Evolutionary conservation across 2,797 vertebrate species (phyloP).

Genomic region (Cheirogaleus major): DNA sequence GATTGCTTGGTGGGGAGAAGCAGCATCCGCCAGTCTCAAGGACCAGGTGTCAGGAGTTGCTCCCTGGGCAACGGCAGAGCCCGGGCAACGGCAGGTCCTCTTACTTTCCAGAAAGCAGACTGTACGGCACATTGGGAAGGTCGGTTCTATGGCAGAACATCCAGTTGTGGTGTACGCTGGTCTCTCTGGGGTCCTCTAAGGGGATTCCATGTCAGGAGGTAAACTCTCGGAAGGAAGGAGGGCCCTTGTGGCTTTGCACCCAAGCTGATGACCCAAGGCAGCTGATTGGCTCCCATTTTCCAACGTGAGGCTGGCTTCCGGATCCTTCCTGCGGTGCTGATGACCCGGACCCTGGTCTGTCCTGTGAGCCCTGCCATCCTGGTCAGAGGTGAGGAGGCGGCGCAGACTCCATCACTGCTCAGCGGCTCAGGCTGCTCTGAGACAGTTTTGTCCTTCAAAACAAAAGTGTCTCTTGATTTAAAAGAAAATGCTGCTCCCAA

Average conservation of each 20-base stretch:
- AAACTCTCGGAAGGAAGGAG: not conserved
- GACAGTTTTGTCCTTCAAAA: constrained; percentile 57
- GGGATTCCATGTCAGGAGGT: not conserved
- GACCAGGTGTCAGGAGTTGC: not conserved
- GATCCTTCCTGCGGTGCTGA: not conserved
- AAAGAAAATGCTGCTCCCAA: constrained; percentile 43
- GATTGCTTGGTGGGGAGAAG: not conserved
- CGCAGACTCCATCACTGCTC: not conserved
- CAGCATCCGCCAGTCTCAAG: fast-evolving
- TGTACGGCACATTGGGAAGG: not conserved
- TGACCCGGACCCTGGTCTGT: not conserved
- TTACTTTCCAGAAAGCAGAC: not conserved
- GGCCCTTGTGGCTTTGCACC: not conserved
- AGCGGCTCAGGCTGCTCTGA: not conserved
- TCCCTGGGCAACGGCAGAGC: not conserved
- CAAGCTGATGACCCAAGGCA: not conserved
- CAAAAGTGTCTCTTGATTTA: constrained; percentile 56
- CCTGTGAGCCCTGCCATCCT: not conserved
- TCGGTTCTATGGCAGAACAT: not conserved
- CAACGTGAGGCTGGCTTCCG: not conserved
- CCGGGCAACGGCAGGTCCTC: not conserved
- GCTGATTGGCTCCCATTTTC: not conserved
- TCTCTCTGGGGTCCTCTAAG: not conserved
- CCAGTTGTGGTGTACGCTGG: not conserved
- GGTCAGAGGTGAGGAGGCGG: not conserved